Evolutionary conservation across 2,113 vertebrate species (phyloP), one percentile per base, ranked within the genome.

Genomic region (Indri indri): DNA sequence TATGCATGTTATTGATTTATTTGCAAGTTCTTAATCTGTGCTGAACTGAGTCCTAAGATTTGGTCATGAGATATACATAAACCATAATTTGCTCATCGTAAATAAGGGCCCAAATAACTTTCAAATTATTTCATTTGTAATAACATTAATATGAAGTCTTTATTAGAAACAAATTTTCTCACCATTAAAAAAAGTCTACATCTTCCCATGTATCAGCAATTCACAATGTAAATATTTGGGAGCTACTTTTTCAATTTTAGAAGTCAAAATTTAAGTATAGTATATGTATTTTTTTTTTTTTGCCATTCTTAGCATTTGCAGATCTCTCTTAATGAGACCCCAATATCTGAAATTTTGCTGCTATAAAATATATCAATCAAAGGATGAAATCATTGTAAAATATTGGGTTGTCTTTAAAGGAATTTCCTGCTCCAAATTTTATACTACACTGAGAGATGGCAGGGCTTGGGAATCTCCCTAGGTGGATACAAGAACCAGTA

Each of bases 211-310:
- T 57, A 70, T 50, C 18, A 92, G 22, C 30, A 81, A 65, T 61
- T 92, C 54, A 87, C 42, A 87, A 16, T 80, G 54, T 91, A 92
- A 89, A 37, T 85, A 94, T 65, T 82, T 92, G 47, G 74, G 77
- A 73, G n/a, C 8, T 23, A 93, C 50, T 73, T 97, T 88, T 82
- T 70, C 37, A 68, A 76, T 47, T 88, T 89, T 12, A 76, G 45
- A 91, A 89, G 42, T 47, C 54, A 93, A 73, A 4, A 42, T 50
- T 71, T 91, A 91, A 88, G 54, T 89, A 52, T 54, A 6, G 7
- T 89, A 63, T 82, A 23, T 70, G 61, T 68, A 32, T 74, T 61
- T 80, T 42, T 87, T 54, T 57, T 52, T 87, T 54, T 80, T 54
- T 87, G 14, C 13, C 37, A 37, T 82, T 94, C 77, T 59, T 91